Conservation (phyloP, 2,888 invertebrate species). For the Sinotaia quadrata region DNA sequence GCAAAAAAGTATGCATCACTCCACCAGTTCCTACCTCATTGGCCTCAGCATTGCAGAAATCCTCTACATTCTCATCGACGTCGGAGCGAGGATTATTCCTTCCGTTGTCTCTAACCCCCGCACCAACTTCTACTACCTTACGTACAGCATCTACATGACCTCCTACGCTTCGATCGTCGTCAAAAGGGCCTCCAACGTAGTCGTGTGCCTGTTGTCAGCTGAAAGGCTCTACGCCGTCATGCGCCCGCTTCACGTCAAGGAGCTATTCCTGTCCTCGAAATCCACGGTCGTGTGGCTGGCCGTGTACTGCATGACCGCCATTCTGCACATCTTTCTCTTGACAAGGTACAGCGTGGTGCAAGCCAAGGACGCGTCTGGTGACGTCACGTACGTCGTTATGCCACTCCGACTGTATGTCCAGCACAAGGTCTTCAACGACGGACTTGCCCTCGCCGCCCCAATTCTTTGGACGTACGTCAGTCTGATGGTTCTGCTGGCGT, state of each 20-base stretch:
- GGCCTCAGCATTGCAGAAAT: constrained; percentile 16
- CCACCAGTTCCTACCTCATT: constrained; percentile 21
- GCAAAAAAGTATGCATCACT: constrained; percentile 6
- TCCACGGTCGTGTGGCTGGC: not conserved
- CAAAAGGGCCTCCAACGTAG: constrained; percentile 10
- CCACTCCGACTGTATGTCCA: too few relatives aligned
- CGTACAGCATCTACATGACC: constrained; percentile 13
- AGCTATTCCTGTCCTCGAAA: not conserved
- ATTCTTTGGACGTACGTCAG: constrained; percentile 16
- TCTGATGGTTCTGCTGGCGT: constrained; percentile 2
- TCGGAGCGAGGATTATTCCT: not conserved
- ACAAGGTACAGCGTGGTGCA: too few relatives aligned
- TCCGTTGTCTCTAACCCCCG: too few relatives aligned
- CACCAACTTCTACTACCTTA: too few relatives aligned
- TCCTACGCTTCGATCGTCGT: constrained; percentile 23
- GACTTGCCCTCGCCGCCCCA: constrained; percentile 5
- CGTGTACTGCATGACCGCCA: too few relatives aligned
- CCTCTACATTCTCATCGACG: constrained; percentile 3
- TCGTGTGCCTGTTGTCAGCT: constrained; percentile 13
- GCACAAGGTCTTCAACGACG: too few relatives aligned
- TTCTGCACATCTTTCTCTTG: too few relatives aligned
- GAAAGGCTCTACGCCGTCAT: constrained; percentile 21
- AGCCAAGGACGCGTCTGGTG: too few relatives aligned
- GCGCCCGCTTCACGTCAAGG: constrained; percentile 11
- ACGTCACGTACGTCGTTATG: too few relatives aligned